These are phyloP conservation scores for Eretmochelys imbricata DNA, from an alignment of 2,113 vertebrate species.

Conservation along the genomic window DNA sequence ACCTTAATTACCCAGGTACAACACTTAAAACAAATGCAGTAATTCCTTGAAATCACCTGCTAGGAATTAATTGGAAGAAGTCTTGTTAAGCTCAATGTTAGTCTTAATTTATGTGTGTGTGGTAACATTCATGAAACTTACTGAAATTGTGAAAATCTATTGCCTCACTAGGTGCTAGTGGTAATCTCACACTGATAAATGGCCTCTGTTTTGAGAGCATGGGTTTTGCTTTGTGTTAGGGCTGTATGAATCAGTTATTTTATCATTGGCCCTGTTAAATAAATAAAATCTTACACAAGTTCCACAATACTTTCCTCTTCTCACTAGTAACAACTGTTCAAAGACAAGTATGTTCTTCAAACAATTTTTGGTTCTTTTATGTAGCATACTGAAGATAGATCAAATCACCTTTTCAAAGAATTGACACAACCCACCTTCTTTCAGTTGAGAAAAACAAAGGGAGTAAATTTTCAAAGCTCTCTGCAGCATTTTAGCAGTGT, in stretches of 20 bases:
- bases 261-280: not conserved
- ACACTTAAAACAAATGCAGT: not conserved
- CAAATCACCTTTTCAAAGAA: not conserved
- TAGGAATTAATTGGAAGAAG: not conserved
- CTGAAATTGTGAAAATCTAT: not conserved
- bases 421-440: not conserved
- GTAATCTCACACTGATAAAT: not conserved
- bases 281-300: not conserved
- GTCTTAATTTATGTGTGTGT: not conserved
- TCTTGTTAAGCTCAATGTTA: not conserved
- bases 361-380: not conserved
- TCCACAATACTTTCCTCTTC: not conserved
- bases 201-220: not conserved
- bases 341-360: not conserved
- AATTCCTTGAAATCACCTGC: not conserved
- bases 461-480: not conserved
- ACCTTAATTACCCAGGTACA: not conserved
- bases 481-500: not conserved
- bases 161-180: constrained; percentile 16
- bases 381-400: not conserved
- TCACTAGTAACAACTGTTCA: not conserved
- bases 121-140: not conserved
- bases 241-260: not conserved
- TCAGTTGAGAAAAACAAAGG: not conserved
- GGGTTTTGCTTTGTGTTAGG: not conserved